These are phyloP conservation scores for Circaetus gallicus DNA, from an alignment of 2,113 vertebrate genomes.

Conservation along the genomic window DNA sequence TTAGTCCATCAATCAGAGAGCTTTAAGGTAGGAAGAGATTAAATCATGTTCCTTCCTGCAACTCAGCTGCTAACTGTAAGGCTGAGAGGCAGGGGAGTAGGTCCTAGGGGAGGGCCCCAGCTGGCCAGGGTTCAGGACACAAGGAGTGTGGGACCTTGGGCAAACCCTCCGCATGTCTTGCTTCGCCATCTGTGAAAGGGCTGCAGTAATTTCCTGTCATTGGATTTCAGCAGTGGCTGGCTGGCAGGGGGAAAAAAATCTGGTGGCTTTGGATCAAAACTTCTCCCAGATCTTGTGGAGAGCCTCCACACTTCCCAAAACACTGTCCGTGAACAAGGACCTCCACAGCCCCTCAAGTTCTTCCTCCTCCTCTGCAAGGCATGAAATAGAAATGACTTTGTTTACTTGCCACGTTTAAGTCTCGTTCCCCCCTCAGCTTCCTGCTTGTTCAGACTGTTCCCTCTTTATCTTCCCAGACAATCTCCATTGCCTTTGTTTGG, in stretches of 20 bases:
- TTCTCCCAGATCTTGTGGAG: not conserved
- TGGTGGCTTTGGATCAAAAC: not conserved
- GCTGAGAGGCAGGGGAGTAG: not conserved
- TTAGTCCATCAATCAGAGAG: not conserved
- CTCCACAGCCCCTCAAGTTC: not conserved
- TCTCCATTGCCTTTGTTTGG: conserved; percentile 64
- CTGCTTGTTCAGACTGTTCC: conserved; percentile 67
- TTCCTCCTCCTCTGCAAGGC: not conserved
- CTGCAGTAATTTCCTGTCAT: not conserved
- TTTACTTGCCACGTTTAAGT: conserved; percentile 2
- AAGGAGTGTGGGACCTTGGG: not conserved
- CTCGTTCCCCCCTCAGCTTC: conserved; percentile 5
- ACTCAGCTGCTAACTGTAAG: not conserved
- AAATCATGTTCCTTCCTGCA: not conserved
- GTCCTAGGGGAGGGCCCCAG: not conserved
- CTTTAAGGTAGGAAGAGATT: not conserved
- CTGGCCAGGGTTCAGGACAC: not conserved
- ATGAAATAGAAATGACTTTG: conserved; percentile 5
- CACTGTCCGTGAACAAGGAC: not conserved
- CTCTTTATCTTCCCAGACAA: conserved; percentile 62
- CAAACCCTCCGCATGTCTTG: not conserved
- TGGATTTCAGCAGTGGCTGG: not conserved
- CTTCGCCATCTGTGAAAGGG: not conserved
- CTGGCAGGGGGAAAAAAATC: not conserved
- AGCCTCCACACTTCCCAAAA: not conserved